Conservation (phyloP, 2,888 invertebrate genomes). For the Melinopterus prodromus region DNA sequence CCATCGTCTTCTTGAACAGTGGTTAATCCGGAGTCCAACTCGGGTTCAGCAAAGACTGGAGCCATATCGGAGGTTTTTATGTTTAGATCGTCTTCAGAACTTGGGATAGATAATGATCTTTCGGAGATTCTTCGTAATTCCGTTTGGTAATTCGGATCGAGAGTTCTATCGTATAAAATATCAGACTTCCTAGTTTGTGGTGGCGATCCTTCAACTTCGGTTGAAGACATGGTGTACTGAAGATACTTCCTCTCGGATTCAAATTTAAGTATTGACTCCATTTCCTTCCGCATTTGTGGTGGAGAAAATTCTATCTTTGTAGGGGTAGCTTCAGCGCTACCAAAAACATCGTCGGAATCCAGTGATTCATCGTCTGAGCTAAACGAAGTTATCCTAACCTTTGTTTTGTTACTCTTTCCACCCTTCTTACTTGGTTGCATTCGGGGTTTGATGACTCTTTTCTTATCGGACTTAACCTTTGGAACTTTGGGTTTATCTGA, state of each 20-base stretch:
- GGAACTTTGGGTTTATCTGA: conserved; percentile 57
- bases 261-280: conserved; percentile 76
- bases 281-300: conserved; percentile 78
- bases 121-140: conserved; percentile 77
- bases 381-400: conserved; percentile 78
- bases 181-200: conserved; percentile 77
- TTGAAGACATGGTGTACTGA: conserved; percentile 73
- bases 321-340: conserved; percentile 78
- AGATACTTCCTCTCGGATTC: conserved; percentile 75
- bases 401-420: conserved; percentile 70
- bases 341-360: conserved; percentile 80
- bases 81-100: conserved; percentile 77
- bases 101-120: conserved; percentile 78
- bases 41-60: conserved; percentile 56
- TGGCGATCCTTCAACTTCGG: conserved; percentile 80
- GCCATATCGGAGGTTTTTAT: conserved; percentile 65
- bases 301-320: conserved; percentile 77
- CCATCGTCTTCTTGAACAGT: conserved; percentile 52
- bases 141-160: conserved; percentile 70
- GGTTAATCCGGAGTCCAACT: conserved; percentile 50
- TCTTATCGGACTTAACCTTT: conserved; percentile 60
- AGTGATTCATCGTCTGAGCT: conserved; percentile 80
- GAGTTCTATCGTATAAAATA: conserved; percentile 65
- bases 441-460: conserved; percentile 69
- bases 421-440: conserved; percentile 68